phyloP scores from a whole-genome alignment of 2,888 invertebrate genomes.

The Deroplatys truncata region DNA sequence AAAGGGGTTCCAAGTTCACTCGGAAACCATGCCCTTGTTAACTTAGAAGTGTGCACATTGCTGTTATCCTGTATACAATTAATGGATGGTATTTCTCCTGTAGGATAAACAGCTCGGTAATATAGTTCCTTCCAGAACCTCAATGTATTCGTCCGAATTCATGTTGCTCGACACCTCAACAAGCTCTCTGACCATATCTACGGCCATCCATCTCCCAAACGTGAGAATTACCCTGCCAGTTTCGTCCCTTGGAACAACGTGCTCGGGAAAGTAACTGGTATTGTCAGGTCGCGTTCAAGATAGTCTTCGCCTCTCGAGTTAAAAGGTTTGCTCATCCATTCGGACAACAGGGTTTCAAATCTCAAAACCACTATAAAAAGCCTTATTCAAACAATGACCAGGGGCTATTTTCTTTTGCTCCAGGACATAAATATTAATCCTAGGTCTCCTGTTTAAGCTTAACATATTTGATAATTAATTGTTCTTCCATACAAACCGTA shows the following conservation, averaged over 20 bases:
- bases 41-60: neutral
- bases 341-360: too few species aligned
- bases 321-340: too few species aligned
- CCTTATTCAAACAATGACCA: too few species aligned
- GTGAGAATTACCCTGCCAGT: neutral
- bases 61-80: neutral
- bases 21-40: neutral
- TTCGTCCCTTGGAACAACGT: neutral
- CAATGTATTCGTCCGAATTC: neutral
- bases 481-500: too few species aligned
- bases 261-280: too few species aligned
- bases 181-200: neutral
- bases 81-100: neutral
- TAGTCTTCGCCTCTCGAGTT: too few species aligned
- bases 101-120: neutral
- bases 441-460: too few species aligned
- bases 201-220: neutral
- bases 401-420: too few species aligned
- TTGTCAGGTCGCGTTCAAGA: too few species aligned
- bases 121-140: neutral
- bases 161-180: neutral
- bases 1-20: neutral
- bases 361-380: too few species aligned
- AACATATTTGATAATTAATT: too few species aligned
- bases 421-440: too few species aligned